Percentiles rank a stretch among this genome's conserved stretches.
These are phyloP conservation scores for Acromyrmex echinatior DNA, from an alignment of 1,140 invertebrate species.

Conservation along the genomic window DNA sequence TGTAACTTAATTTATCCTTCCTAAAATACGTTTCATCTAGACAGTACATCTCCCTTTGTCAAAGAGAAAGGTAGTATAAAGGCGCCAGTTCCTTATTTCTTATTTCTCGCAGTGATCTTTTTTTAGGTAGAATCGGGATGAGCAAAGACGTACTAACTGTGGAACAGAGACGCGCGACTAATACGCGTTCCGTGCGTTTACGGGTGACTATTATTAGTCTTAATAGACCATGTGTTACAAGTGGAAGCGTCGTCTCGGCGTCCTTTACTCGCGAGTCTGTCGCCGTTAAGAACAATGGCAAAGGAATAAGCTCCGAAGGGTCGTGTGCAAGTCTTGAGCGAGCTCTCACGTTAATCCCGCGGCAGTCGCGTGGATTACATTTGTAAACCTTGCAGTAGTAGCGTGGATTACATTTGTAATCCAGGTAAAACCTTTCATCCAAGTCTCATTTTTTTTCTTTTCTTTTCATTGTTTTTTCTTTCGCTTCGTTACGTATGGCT, in stretches of 20 bases:
- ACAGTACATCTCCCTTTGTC: constrained; percentile 22
- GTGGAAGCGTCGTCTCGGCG: constrained; percentile 55
- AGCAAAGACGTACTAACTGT: constrained; percentile 26
- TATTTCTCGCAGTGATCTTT: constrained; percentile 27
- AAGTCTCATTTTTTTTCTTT: constrained; percentile 25
- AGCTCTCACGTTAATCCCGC: constrained; percentile 49
- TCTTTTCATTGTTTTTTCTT: background rate
- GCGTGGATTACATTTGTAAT: constrained; percentile 55
- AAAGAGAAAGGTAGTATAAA: background rate
- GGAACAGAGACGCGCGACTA: constrained; percentile 44
- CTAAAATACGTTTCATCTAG: constrained; percentile 5
- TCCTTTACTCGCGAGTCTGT: constrained; percentile 37
- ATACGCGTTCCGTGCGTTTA: constrained; percentile 61
- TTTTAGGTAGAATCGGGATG: constrained; percentile 30
- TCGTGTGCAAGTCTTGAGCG: constrained; percentile 48
- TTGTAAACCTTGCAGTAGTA: constrained; percentile 42
- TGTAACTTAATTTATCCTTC: constrained; percentile 19
- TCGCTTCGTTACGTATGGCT: constrained; percentile 22
- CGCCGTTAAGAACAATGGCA: constrained; percentile 58
- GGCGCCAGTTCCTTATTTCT: constrained; percentile 12
- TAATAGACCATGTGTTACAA: constrained; percentile 85
- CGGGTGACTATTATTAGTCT: constrained; percentile 84
- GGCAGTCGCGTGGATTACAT: constrained; percentile 52
- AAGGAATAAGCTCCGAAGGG: constrained; percentile 48
- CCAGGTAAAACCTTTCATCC: constrained; percentile 56